These are phyloP conservation scores for Mamestra configurata DNA, from an alignment of 1,140 invertebrate genomes.

Conservation along the genomic window DNA sequence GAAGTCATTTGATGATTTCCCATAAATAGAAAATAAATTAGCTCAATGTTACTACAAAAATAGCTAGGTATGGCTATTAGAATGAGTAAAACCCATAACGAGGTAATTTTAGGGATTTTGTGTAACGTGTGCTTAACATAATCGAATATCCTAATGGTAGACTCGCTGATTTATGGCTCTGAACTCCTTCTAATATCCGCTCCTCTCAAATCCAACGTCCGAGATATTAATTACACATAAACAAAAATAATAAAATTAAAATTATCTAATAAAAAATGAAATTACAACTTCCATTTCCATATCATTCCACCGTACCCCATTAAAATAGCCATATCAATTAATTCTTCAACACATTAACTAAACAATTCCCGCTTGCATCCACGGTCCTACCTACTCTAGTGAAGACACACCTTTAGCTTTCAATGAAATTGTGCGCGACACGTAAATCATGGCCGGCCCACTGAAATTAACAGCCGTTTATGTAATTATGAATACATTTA, in stretches of 20 bases:
- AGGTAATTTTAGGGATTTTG: too few relatives aligned
- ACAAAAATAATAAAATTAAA: not conserved
- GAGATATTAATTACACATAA: not conserved
- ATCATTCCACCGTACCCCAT: not conserved
- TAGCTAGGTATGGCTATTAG: too few relatives aligned
- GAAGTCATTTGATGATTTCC: too few relatives aligned
- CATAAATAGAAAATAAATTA: too few relatives aligned
- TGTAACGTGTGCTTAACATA: too few relatives aligned
- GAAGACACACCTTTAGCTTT: constrained; percentile 35
- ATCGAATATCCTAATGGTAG: not conserved
- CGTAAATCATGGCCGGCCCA: constrained; percentile 37
- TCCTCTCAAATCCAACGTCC: too few relatives aligned
- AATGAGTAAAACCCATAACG: too few relatives aligned
- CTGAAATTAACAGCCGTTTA: constrained; percentile 36
- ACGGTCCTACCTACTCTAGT: not conserved
- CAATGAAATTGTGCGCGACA: constrained; percentile 20
- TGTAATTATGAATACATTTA: constrained; percentile 43
- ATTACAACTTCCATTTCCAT: not conserved
- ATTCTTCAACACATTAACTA: constrained; percentile 1
- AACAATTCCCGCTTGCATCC: constrained; percentile 5
- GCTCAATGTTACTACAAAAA: too few relatives aligned
- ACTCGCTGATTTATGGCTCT: too few relatives aligned
- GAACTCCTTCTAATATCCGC: too few relatives aligned
- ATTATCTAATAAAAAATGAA: not conserved
- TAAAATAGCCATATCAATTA: constrained; percentile 27